These are phyloP conservation scores for Phocoena phocoena DNA, from an alignment of 2,113 vertebrate genomes.

Conservation along the genomic window DNA sequence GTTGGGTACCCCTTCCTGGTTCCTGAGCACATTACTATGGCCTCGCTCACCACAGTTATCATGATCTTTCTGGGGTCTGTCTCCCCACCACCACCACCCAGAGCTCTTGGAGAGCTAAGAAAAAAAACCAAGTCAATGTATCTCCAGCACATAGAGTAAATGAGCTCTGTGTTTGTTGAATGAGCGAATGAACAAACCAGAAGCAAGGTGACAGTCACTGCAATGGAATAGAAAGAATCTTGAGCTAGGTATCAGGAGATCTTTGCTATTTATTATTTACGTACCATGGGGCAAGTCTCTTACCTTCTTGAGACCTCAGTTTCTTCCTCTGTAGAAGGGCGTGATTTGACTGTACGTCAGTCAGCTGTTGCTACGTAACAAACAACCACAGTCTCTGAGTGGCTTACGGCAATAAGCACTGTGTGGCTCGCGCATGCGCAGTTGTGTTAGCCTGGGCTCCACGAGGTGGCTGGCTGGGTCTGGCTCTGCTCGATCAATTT, in stretches of 20 bases:
- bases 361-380: neutral
- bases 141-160: too few relatives aligned
- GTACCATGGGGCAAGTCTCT: neutral
- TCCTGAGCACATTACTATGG: neutral
- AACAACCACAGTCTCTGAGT: neutral
- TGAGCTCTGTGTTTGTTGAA: neutral
- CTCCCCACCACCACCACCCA: accelerated
- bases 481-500: neutral
- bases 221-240: neutral
- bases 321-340: neutral
- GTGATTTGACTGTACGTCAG: neutral
- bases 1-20: neutral
- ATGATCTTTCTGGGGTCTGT: neutral
- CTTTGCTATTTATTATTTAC: neutral
- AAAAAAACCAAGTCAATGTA: neutral
- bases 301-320: neutral
- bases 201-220: neutral
- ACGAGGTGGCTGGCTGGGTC: neutral
- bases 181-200: neutral
- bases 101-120: neutral
- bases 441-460: neutral
- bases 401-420: too few relatives aligned
- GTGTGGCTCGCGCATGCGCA: accelerated
- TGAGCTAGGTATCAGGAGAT: neutral
- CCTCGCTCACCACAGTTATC: neutral